phyloP scores from a whole-genome alignment of 2,888 invertebrate species.

The Pterostichus niger region DNA sequence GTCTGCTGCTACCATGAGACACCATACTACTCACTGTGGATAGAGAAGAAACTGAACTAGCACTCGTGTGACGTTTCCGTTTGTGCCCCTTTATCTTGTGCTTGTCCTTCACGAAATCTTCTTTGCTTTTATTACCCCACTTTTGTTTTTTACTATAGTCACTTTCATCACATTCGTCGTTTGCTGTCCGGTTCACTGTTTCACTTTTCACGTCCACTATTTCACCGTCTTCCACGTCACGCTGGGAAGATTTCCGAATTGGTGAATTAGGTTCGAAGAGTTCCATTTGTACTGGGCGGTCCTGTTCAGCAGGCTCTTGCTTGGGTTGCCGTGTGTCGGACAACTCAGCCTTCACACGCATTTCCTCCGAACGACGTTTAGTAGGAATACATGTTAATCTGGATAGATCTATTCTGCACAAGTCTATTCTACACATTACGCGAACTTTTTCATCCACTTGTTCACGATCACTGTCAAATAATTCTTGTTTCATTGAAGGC shows the following conservation, averaged over 20 bases:
- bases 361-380: conserved; percentile 76
- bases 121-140: conserved; percentile 62
- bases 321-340: conserved; percentile 77
- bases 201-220: conserved; percentile 69
- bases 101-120: conserved; percentile 54
- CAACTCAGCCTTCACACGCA: conserved; percentile 77
- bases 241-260: conserved; percentile 65
- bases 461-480: conserved; percentile 64
- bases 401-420: conserved; percentile 75
- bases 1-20: conserved; percentile 72
- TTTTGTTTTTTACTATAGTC: conserved; percentile 67
- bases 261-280: conserved; percentile 66
- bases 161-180: conserved; percentile 68
- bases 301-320: conserved; percentile 68
- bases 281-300: conserved; percentile 67
- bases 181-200: conserved; percentile 68
- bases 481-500: conserved; percentile 70
- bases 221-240: conserved; percentile 68
- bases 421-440: conserved; percentile 73
- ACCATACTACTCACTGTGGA: conserved; percentile 74
- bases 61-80: conserved; percentile 75
- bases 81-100: conserved; percentile 71
- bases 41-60: conserved; percentile 75
- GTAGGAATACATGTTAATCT: conserved; percentile 75
- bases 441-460: conserved; percentile 63